Evolutionary conservation across 2,797 vertebrate genomes (phyloP), one percentile per base, ranked within the genome.

Genomic region (Hylomyscus alleni): DNA sequence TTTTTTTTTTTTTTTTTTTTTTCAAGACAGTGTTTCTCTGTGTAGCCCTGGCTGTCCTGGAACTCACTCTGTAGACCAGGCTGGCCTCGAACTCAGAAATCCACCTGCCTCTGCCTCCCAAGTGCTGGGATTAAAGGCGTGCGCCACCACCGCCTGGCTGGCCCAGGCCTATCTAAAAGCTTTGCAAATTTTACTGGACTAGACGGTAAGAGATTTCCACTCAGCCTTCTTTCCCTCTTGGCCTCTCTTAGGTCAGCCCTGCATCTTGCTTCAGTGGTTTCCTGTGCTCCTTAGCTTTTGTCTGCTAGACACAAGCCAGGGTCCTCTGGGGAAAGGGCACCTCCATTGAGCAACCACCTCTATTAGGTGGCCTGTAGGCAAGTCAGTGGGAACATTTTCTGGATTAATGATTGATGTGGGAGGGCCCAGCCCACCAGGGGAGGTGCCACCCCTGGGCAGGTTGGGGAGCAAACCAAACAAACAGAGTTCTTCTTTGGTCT

Each of bases 131-230:
- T n/a, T n/a, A n/a, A n/a, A n/a, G n/a, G n/a, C n/a, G n/a, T n/a
- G n/a, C n/a, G n/a, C n/a, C n/a, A n/a, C n/a, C n/a, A n/a, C n/a
- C n/a, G n/a, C n/a, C n/a, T n/a, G n/a, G n/a, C n/a, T 26, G 54
- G n/a, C 29, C 87, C 60, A 24, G 50, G 62, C 40, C 72, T 75
- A 50, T 58, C 56, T 3, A 2, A 34, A 40, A 96, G 72, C 81
- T 82, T n/a, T 73, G 81, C 52, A 0, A 60, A 44, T 9, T 26
- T 62, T 12, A 56, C 37, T 13, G 19, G 87, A 17, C 31, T 31
- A 40, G 12, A 6, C 0, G 0, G 26, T 1, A 3, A 2, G 15
- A 52, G 11, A 19, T 31, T 12, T 15, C 34, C 10, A 0, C 26
- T 14, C 54, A 4, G 14, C 17, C 37, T 52, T 10, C 50, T 77